Evolutionary conservation across 2,888 invertebrate genomes (phyloP).

Genomic region (Apotomis capreana): DNA sequence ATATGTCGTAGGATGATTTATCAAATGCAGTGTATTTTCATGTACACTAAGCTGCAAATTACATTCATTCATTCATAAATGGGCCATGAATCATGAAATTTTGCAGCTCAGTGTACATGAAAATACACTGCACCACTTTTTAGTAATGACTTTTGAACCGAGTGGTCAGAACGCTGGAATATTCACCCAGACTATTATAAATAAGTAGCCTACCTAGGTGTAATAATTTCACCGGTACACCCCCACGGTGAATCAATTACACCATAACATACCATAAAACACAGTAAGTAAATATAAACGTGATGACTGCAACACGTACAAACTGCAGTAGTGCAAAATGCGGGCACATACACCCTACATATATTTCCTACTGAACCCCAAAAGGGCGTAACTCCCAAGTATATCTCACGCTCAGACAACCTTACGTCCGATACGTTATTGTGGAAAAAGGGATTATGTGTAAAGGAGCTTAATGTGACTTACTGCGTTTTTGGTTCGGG

Average conservation of each 20-base stretch:
- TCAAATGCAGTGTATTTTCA: too few species aligned
- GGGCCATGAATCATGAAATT: too few species aligned
- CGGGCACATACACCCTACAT: slow-evolving; percentile 10
- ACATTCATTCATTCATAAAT: too few species aligned
- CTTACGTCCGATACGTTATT: background rate
- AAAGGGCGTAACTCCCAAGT: background rate
- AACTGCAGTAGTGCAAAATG: slow-evolving; percentile 9
- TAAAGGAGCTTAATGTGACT: background rate
- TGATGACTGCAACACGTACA: background rate
- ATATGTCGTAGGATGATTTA: too few species aligned
- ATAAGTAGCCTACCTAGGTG: too few species aligned
- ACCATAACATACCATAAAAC: background rate
- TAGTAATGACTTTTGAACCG: too few species aligned
- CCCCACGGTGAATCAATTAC: background rate
- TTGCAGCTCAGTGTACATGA: too few species aligned
- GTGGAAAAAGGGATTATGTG: background rate
- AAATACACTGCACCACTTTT: too few species aligned
- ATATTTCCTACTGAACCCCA: background rate
- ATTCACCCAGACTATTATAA: too few species aligned
- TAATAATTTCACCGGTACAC: too few species aligned
- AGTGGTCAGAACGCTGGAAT: too few species aligned
- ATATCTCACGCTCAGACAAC: background rate
- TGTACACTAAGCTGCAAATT: too few species aligned
- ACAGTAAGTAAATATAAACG: background rate
- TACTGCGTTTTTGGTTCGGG: background rate